Conservation (phyloP, 2,888 invertebrate species). For the Poecilobothrus nobilitatus region DNA sequence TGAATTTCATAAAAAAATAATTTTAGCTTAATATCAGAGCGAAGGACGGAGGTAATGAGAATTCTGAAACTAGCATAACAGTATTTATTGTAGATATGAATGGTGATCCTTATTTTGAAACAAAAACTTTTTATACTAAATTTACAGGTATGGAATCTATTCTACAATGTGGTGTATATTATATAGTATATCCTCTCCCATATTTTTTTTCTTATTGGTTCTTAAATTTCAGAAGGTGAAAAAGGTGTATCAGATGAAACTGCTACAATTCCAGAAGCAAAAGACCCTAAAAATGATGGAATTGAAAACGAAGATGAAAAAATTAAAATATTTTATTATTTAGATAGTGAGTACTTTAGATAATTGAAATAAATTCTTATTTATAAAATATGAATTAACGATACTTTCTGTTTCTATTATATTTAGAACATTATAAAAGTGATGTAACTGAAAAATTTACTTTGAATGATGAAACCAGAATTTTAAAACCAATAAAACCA, state of each 20-base stretch:
- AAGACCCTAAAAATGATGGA: constrained; percentile 46
- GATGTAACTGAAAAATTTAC: background rate
- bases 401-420: background rate
- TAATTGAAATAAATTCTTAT: background rate
- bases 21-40: constrained; percentile 46
- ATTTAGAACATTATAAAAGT: background rate
- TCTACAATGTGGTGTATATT: too few relatives aligned
- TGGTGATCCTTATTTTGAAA: constrained; percentile 44
- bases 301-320: constrained; percentile 40
- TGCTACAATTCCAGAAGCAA: constrained; percentile 39
- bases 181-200: background rate
- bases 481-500: constrained; percentile 36
- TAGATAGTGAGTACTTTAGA: constrained; percentile 39
- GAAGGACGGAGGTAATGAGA: constrained; percentile 42
- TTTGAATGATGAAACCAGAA: constrained; percentile 40
- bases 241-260: constrained; percentile 42
- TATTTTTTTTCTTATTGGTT: constrained; percentile 9
- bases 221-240: constrained; percentile 37
- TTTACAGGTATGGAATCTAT: constrained; percentile 27
- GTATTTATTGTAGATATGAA: constrained; percentile 46
- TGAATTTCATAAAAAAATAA: constrained; percentile 8
- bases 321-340: constrained; percentile 44
- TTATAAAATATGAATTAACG: background rate
- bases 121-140: constrained; percentile 23
- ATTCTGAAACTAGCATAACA: constrained; percentile 30